These are phyloP conservation scores for Tetragonula clypearis DNA, from an alignment of 1,140 invertebrate species.

Conservation along the genomic window DNA sequence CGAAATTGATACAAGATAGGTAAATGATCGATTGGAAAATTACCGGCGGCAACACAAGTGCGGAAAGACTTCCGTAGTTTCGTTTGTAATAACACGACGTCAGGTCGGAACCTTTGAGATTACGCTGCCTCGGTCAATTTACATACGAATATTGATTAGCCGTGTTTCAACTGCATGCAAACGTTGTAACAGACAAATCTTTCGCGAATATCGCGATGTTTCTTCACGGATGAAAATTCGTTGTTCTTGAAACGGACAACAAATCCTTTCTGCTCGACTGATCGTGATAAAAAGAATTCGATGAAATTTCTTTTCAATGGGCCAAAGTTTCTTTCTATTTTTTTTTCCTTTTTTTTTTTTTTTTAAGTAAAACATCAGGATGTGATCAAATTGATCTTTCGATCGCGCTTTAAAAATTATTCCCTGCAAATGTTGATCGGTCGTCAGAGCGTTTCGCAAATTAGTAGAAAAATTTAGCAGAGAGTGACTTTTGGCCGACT, in stretches of 20 bases:
- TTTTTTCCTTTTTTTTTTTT: neutral
- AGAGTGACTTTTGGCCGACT: no score
- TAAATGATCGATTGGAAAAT: conserved; percentile 27
- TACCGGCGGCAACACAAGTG: neutral
- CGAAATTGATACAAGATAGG: conserved; percentile 12
- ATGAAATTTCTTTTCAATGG: no score
- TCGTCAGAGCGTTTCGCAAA: no score
- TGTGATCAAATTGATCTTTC: no score
- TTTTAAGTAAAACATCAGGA: neutral
- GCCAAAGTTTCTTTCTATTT: neutral
- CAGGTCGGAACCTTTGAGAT: neutral
- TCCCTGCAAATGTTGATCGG: no score
- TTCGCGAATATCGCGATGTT: no score
- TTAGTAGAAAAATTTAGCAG: no score
- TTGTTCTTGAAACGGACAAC: no score
- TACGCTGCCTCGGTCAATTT: neutral
- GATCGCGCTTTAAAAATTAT: no score
- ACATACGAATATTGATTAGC: neutral
- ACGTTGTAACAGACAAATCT: neutral
- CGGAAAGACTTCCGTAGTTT: neutral
- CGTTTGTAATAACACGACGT: neutral
- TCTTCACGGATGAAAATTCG: no score
- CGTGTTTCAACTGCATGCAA: neutral
- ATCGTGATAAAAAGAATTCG: no score
- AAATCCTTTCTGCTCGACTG: no score